A percentile compares a stretch with the other conserved stretches of the same genome.
Conservation (phyloP, 2,797 vertebrate species). For the Heterohyrax brucei region DNA sequence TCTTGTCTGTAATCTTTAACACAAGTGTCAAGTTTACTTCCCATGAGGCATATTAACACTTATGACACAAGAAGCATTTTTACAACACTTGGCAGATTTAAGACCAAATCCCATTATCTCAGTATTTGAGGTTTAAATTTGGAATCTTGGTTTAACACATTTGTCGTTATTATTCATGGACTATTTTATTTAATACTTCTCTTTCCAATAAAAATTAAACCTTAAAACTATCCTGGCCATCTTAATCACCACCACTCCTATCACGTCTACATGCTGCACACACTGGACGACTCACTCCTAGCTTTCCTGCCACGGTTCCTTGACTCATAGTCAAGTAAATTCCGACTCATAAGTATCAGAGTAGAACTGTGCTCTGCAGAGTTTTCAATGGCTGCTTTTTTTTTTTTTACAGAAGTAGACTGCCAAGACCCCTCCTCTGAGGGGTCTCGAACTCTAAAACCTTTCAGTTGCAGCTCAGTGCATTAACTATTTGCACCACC, state of each 20-base stretch:
- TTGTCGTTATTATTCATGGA: slow-evolving; percentile 32
- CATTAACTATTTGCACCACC: neutral
- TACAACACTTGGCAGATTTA: neutral
- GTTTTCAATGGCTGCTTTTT: neutral
- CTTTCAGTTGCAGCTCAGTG: neutral
- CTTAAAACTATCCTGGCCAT: neutral
- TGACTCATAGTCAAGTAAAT: neutral
- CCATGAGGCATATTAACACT: neutral
- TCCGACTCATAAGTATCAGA: neutral
- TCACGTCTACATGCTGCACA: neutral
- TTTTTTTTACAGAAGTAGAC: neutral
- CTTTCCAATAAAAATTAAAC: neutral
- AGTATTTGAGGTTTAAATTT: slow-evolving; percentile 39
- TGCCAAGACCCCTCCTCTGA: neutral
- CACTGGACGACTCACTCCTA: neutral
- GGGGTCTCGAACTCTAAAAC: neutral
- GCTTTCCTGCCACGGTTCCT: neutral
- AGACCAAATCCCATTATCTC: slow-evolving; percentile 1
- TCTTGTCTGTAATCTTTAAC: neutral
- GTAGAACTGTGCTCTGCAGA: neutral
- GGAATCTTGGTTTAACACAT: slow-evolving; percentile 38
- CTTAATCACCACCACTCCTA: neutral
- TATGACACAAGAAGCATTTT: neutral
- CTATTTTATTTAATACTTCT: neutral
- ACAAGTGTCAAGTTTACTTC: neutral